Evolutionary conservation across 2,113 vertebrate species (phyloP), one percentile per base, ranked within the genome.

Genomic region (Petromus typicus): DNA sequence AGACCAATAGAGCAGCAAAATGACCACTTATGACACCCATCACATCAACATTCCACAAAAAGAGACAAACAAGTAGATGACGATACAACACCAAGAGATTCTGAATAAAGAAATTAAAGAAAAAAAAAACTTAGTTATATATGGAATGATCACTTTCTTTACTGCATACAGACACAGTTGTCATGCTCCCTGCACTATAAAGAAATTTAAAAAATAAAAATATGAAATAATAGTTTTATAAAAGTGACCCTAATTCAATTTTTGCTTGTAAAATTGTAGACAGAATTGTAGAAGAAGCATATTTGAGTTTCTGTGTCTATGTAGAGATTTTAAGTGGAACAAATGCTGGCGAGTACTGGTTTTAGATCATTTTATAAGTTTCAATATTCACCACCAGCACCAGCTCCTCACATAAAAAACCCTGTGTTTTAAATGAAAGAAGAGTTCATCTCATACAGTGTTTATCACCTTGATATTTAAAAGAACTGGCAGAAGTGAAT

Each of bases 381-480:
- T 90, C 59, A 59, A 20, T 43, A 30, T 6, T 18, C 34, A n/a
- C 3, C n/a, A 45, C 45, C 12, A n/a, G 80, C 56, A 66, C 37
- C 40, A 76, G 37, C 34, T 32, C 43, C 43, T 89, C 54, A 48
- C 20, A 69, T 66, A 87, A 67, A 80, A 78, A 54, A 54, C 30
- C 59, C 20, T 80, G 5, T 73, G 57, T n/a, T 76, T 76, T 84
- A 66, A 56, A 57, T 6, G 30, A 13, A 14, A 86, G 34, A 59
- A 37, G 13, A 17, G 5, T 9, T 79, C 61, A 85, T 73, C 43
- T 90, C 76, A 82, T 92, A 87, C 13, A 88, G 27, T 96, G 73
- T 91, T 90, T 91, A 94, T 90, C 27, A 51, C 79, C 51, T 78
- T 97, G 81, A 90, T 89, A 95, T 51, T 87, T 91, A 96, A 95